phyloP scores from a whole-genome alignment of 2,797 vertebrate species.

The Rhabdomys pumilio region DNA sequence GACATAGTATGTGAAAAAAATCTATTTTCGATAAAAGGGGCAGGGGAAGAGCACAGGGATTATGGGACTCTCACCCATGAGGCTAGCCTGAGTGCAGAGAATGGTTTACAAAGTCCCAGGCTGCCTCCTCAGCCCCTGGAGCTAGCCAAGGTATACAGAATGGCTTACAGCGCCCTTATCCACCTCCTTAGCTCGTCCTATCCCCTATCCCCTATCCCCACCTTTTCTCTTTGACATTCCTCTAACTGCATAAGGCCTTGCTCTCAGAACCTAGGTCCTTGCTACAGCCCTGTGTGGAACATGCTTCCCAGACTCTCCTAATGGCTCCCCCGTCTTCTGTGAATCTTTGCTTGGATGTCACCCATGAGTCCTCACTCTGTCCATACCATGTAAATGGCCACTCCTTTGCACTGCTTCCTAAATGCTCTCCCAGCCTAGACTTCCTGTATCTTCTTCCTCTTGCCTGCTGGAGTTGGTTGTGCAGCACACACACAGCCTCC shows the following conservation, averaged over 20 bases:
- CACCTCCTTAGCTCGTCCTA: rapidly evolving
- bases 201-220: rapidly evolving
- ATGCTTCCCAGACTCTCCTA: neutral
- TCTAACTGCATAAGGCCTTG: rapidly evolving
- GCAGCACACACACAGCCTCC: neutral
- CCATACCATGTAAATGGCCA: neutral
- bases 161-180: neutral
- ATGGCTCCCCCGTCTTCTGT: rapidly evolving
- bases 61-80: neutral
- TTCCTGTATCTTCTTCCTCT: neutral
- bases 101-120: neutral
- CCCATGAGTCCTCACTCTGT: neutral
- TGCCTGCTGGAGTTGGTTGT: too few species aligned
- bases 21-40: neutral
- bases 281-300: rapidly evolving
- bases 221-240: neutral
- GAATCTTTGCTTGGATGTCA: neutral
- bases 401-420: neutral
- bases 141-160: too few species aligned
- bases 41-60: neutral
- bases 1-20: neutral
- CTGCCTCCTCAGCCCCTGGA: neutral
- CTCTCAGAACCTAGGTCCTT: neutral
- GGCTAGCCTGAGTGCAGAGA: too few species aligned
- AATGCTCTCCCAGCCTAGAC: neutral